Evolutionary conservation across 2,888 invertebrate species (phyloP), one percentile per base, ranked within the genome.

Genomic region (Rotaria socialis): DNA sequence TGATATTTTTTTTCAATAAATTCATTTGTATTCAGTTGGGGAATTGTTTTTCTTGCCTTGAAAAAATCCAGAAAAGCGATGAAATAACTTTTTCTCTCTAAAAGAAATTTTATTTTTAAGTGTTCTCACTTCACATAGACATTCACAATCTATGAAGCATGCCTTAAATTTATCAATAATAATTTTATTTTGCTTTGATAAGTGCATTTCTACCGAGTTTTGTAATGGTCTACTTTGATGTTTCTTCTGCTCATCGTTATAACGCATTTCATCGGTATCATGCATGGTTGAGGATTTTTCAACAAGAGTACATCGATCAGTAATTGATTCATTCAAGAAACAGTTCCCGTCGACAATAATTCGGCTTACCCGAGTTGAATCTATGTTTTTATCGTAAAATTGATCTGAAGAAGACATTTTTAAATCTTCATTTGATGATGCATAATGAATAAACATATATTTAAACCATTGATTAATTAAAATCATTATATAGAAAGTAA

Each of bases 111-210:
- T 8, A 6, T 5, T 55, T 6, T 55, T 22, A 3, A 22, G 22
- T 55, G 22, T 55, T 55, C 22, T 80, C n/a, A 80, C 80, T 80
- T 47, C 47, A 80, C 80, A 80, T 24, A 47, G 80, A 80, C 80
- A 80, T n/a, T 0, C 4, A n/a, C 80, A 47, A 80, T 80, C 80
- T 24, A 47, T 80, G 47, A 47, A 80, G n/a, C 47, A 80, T 47
- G 47, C 47, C n/a, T 80, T 47, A 80, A 80, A 80, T 80, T 47
- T 80, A 80, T 80, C 80, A 47, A 80, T 80, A 47, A 80, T n/a
- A 47, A 43, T 80, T 24, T 47, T 80, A 22, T 80, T n/a, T 47
- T 47, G 24, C 19, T 24, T 43, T 35, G 35, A 35, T 35, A 16
- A 5, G 16, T 67, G 35, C 7, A 16, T 35, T 22, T 55, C 55